Conservation (phyloP, 1,140 invertebrate genomes). For the Drosophila varians region DNA sequence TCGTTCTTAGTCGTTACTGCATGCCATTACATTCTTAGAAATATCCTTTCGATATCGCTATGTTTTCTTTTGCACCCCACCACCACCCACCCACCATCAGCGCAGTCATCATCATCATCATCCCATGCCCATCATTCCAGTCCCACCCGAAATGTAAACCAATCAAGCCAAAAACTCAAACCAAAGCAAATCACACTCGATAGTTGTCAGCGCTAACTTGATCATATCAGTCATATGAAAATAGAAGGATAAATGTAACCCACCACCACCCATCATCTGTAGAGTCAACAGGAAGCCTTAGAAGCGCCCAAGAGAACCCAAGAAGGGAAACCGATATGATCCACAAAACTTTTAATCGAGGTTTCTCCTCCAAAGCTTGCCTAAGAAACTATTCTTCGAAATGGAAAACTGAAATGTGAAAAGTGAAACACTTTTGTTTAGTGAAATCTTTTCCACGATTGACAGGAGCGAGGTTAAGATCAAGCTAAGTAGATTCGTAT, state of each 20-base stretch:
- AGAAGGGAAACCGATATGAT: slow-evolving; percentile 44
- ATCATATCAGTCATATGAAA: slow-evolving; percentile 56
- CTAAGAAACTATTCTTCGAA: slow-evolving; percentile 32
- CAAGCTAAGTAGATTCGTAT: slow-evolving; percentile 39
- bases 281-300: slow-evolving; percentile 46
- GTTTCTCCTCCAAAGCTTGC: slow-evolving; percentile 51
- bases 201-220: slow-evolving; percentile 52
- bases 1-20: slow-evolving; percentile 53
- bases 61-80: slow-evolving; percentile 38
- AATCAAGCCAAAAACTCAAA: slow-evolving; percentile 24
- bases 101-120: slow-evolving; percentile 32
- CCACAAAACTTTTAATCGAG: slow-evolving; percentile 32
- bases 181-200: slow-evolving; percentile 35
- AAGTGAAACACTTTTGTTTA: slow-evolving; percentile 26
- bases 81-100: slow-evolving; percentile 18
- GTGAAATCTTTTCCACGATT: slow-evolving; percentile 16
- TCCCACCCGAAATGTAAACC: slow-evolving; percentile 27
- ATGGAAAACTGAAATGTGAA: slow-evolving; percentile 6
- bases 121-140: slow-evolving; percentile 17
- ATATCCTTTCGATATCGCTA: slow-evolving; percentile 26
- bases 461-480: slow-evolving; percentile 17
- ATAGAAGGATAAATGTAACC: slow-evolving; percentile 67
- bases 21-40: slow-evolving; percentile 41
- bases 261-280: slow-evolving; percentile 72
- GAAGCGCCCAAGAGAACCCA: slow-evolving; percentile 31